Base-by-base conservation (phyloP, 1,140 invertebrate genomes). In the Panagrolaimus sp. region DNA sequence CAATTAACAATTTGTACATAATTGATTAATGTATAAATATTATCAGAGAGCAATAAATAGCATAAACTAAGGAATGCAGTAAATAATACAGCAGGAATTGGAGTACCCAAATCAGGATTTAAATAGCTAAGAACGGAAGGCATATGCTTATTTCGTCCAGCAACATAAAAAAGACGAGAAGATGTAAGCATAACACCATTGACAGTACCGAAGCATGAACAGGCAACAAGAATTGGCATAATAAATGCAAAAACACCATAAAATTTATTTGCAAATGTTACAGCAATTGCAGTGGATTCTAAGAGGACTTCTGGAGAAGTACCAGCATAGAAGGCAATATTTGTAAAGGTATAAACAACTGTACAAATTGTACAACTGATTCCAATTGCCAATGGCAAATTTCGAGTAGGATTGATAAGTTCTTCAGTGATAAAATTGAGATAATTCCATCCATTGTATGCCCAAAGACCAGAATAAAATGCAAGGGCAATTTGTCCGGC, bases 1-100 rank as follows among this genome's bases (percentile, higher is more conserved):
- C 95, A 98, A 69, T 94, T 97, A 14, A 94, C 94, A 84, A 98
- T 97, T 71, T 94, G 94, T 28, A 98, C 93, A 83, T 98, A 98
- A 85, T 96, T 97, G 21, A 98, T 98, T 9, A 98, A 88, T 21
- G 90, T 90, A 80, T 89, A 91, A 76, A 99, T 96, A 83, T 98
- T 91, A 9, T 91, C 93, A 1, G 92, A 92, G 1, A 83, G 70
- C 4, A 79, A 47, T 12, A 98, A 87, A 83, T 98, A 99, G 21
- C 94, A 71, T 85, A 98, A 88, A 32, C 70, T 74, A 32, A 76
- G 63, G 17, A 76, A 48, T 43, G 68, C 75, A 9, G 80, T 82
- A 46, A 83, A 78, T 15, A 83, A 52, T 15, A 83, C 81, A 14
- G 81, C 82, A 32, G 81, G 82, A 32, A 83, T 82, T 9, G 81